Base-by-base conservation (phyloP, 2,888 invertebrate species). In the Argyra leucocephala region DNA sequence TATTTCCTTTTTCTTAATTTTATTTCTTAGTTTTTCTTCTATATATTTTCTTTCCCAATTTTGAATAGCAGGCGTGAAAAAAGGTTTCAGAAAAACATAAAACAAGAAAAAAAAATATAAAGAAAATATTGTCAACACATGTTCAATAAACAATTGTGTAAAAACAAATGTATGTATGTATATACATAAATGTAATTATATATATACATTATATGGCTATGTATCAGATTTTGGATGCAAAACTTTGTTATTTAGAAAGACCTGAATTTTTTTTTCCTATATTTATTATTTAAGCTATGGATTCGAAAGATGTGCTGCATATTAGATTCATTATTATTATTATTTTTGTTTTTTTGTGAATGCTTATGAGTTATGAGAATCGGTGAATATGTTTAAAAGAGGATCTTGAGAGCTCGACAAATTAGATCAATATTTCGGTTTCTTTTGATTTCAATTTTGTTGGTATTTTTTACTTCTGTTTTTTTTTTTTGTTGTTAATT, bases 381-480 rank as follows among this genome's bases (percentile, higher is more conserved):
- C 74, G 70, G 75, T 74, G 74, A 69, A 75, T 74, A 74, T 74
- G 57, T 61, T 64, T 59, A 15, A 68, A 3, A 61, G 62, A 66
- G 67, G 66, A 66, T 68, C 66, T 64, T 63, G 66, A 68, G 66
- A 67, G 66, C 66, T 69, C 65, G 67, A 58, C 63, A 65, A 69
- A 69, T 67, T 68, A 66, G 66, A 69, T 69, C 69, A 69, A 69
- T 69, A 68, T 69, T 66, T 69, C 68, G 68, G 69, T 65, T n/a
- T 67, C 61, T 66, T 68, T 69, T 67, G 67, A 66, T 58, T 22
- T 58, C 7, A 12, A 31, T 31, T 31, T 31, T 31, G 31, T 31
- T 31, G 31, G 12, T 31, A 10, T 31, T 31, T 10, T 31, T 31
- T 31, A 31, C 12, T 31, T 31, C 12, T 26, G 7, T 26, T 58